These are phyloP conservation scores for Ylistrum balloti DNA, from an alignment of 1,140 invertebrate species.

Conservation along the genomic window DNA sequence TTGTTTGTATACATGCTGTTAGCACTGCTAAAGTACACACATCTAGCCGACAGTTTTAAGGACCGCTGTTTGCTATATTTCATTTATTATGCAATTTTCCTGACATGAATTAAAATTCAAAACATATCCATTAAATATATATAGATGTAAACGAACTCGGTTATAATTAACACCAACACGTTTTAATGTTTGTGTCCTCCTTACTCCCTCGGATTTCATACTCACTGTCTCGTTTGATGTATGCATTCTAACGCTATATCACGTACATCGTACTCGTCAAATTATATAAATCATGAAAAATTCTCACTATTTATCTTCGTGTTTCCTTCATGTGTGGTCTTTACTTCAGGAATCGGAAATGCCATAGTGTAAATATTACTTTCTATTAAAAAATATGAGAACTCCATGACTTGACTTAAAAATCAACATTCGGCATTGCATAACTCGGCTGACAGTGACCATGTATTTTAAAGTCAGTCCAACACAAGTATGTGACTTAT, in stretches of 20 bases:
- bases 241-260: neutral
- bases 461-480: no score
- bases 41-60: neutral
- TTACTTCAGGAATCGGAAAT: neutral
- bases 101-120: neutral
- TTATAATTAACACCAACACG: neutral
- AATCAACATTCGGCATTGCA: no score
- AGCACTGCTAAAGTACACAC: no score
- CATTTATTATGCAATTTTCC: neutral
- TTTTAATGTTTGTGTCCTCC: neutral
- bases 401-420: no score
- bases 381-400: no score
- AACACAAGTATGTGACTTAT: no score
- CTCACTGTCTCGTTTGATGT: neutral
- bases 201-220: no score
- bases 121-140: neutral
- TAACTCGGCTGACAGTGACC: no score
- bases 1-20: no score
- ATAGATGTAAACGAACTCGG: neutral
- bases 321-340: neutral
- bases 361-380: no score
- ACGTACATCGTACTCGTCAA: neutral
- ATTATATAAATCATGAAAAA: neutral
- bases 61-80: no score
- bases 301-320: neutral